phyloP scores from a whole-genome alignment of 2,797 vertebrate genomes.

The Prionace glauca region DNA sequence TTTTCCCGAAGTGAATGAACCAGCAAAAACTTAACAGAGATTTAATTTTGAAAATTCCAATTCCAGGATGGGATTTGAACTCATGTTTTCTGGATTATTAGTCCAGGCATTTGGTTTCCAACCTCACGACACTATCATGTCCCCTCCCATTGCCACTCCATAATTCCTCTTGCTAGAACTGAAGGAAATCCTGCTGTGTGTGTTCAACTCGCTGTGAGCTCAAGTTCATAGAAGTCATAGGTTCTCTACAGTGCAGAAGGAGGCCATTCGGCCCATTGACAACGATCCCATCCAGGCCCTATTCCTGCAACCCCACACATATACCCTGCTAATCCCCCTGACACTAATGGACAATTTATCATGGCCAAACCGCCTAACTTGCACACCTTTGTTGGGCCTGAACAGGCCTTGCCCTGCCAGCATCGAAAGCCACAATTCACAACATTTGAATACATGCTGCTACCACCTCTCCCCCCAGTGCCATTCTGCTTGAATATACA shows the following conservation, averaged over 20 bases:
- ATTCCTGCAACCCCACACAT: no score
- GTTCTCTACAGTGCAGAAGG: no score
- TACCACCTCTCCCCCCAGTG: not conserved
- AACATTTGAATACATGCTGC: not conserved
- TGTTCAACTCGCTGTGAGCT: not conserved
- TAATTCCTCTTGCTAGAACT: not conserved
- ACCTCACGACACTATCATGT: not conserved
- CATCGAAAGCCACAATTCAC: not conserved
- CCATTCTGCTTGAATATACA: not conserved
- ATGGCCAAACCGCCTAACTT: no score
- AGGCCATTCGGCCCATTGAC: no score
- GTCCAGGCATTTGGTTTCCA: not conserved
- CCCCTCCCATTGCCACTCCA: not conserved
- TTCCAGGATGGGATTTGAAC: not conserved
- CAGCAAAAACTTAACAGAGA: not conserved
- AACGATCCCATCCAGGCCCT: no score
- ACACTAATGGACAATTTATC: no score
- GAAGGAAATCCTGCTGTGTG: not conserved
- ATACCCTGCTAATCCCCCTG: no score
- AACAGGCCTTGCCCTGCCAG: not conserved
- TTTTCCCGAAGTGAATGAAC: not conserved
- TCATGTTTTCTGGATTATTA: not conserved
- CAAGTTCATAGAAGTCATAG: no score
- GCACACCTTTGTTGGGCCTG: not conserved
- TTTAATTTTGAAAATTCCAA: not conserved